Evolutionary conservation across 2,797 vertebrate species (phyloP).

Genomic region (Rhincodon typus): DNA sequence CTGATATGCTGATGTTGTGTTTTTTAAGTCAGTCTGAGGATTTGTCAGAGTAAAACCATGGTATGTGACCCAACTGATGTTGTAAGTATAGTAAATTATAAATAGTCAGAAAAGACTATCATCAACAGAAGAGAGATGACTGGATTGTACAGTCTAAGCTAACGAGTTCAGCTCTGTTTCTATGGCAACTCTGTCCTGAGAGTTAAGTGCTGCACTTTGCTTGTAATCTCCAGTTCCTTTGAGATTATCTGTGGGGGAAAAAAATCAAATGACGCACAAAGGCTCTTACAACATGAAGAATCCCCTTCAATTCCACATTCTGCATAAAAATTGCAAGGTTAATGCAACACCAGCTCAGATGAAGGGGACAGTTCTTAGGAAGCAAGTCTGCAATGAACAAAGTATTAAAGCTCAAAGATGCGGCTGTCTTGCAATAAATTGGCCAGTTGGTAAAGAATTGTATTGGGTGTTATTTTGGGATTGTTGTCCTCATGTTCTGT

Average conservation of each 20-base stretch:
- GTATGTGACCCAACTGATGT: not conserved
- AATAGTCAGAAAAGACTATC: not conserved
- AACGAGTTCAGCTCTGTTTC: conserved; percentile 26
- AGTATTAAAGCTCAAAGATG: not conserved
- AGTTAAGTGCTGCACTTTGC: conserved; percentile 25
- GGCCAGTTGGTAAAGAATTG: not conserved
- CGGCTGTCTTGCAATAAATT: not conserved
- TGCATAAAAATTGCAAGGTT: not conserved
- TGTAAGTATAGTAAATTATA: conserved; percentile 19
- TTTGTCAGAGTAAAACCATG: not conserved
- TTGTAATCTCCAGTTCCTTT: conserved; percentile 24
- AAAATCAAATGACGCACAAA: not conserved
- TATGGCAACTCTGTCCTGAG: conserved; percentile 18
- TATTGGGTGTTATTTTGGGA: too few relatives aligned
- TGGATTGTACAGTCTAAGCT: conserved; percentile 11
- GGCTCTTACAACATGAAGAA: conserved; percentile 4
- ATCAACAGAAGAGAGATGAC: conserved; percentile 15
- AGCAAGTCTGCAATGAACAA: not conserved
- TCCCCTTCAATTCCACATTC: not conserved
- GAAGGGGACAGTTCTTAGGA: not conserved
- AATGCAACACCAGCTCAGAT: not conserved
- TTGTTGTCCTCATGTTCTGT: too few relatives aligned
- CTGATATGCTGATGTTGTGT: not conserved
- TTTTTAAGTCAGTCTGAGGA: not conserved
- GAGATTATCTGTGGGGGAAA: conserved; percentile 21